Conservation (phyloP, 1,140 invertebrate genomes). For the Papilio machaon region DNA sequence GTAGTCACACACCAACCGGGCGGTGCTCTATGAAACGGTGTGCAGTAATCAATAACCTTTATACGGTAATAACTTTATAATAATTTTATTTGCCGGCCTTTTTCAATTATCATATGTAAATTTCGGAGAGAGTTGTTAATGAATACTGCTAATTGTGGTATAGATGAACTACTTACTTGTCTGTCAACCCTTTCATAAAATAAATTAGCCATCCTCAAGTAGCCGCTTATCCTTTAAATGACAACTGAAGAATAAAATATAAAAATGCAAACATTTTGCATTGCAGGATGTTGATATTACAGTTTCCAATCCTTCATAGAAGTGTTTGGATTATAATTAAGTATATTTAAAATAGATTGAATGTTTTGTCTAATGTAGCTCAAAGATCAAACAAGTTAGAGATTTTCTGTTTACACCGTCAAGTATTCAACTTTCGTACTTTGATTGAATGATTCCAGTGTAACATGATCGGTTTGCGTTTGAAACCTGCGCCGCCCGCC, state of each 20-base stretch:
- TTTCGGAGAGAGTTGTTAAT: background rate
- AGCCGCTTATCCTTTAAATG: background rate
- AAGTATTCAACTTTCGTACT: constrained; percentile 8
- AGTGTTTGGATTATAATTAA: constrained; percentile 1
- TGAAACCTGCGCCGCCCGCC: constrained; percentile 17
- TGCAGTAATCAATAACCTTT: background rate
- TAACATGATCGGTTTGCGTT: constrained; percentile 24
- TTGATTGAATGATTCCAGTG: constrained; percentile 20
- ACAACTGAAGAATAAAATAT: background rate
- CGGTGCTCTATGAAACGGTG: background rate
- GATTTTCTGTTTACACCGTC: background rate
- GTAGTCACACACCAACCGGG: background rate
- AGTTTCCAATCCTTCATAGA: background rate
- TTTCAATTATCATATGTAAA: background rate
- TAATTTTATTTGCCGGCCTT: background rate
- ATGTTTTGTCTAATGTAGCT: background rate
- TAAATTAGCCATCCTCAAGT: background rate
- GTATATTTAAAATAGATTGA: background rate
- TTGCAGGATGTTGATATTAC: background rate
- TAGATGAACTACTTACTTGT: background rate
- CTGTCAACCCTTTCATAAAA: background rate
- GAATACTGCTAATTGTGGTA: background rate
- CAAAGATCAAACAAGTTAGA: background rate
- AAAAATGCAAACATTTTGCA: constrained; percentile 5
- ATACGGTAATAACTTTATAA: background rate